Conservation (phyloP, 2,888 invertebrate species). For the Drosophila colorata region DNA sequence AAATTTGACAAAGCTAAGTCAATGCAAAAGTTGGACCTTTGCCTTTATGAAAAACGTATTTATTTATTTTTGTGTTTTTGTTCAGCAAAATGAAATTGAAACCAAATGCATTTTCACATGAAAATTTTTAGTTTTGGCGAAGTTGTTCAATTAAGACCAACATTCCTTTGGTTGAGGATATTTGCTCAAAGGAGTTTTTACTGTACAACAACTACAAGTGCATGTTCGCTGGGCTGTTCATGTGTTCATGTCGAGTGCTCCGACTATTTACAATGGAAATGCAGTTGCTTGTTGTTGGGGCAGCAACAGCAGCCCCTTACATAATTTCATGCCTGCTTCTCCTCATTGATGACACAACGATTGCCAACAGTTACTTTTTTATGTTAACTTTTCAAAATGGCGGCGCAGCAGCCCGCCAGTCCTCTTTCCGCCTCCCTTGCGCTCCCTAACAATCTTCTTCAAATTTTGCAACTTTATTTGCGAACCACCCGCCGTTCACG, state of each 20-base stretch:
- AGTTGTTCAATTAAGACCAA: too few relatives aligned
- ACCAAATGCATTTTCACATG: too few relatives aligned
- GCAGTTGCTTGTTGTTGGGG: slow-evolving; percentile 66
- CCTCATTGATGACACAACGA: slow-evolving; percentile 81
- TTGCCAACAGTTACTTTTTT: slow-evolving; percentile 55
- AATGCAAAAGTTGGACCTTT: too few relatives aligned
- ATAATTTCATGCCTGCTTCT: slow-evolving; percentile 54
- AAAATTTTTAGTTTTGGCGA: too few relatives aligned
- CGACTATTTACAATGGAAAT: slow-evolving; percentile 78
- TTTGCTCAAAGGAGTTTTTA: not conserved
- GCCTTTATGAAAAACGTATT: too few relatives aligned
- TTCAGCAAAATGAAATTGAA: too few relatives aligned
- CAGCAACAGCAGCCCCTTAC: slow-evolving; percentile 2
- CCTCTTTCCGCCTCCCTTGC: not conserved
- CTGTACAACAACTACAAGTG: not conserved
- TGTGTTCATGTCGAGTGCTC: slow-evolving; percentile 49
- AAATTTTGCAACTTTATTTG: slow-evolving; percentile 68
- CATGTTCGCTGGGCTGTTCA: not conserved
- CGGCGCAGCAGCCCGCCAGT: slow-evolving; percentile 14
- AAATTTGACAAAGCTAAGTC: too few relatives aligned
- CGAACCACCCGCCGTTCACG: slow-evolving; percentile 47
- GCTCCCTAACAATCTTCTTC: slow-evolving; percentile 9
- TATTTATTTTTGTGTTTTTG: too few relatives aligned
- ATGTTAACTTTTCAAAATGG: slow-evolving; percentile 68
- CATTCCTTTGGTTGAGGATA: not conserved